A percentile compares a stretch with the other conserved stretches of the same genome.
phyloP scores from a whole-genome alignment of 2,888 invertebrate species.

The Tillus elongatus region DNA sequence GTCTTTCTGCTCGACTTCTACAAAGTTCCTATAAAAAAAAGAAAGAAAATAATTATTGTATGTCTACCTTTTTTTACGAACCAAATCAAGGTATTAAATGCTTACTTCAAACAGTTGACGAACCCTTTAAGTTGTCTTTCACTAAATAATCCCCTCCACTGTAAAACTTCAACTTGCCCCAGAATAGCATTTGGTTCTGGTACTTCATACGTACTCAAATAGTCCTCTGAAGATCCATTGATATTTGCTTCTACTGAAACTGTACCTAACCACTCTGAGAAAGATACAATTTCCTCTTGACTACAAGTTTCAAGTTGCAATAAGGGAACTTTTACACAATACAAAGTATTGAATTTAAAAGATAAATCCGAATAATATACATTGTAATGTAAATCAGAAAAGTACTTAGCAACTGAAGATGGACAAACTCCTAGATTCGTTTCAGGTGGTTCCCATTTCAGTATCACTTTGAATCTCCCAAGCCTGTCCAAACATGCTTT shows the following conservation, averaged over 20 bases:
- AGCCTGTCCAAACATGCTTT: slow-evolving; percentile 37
- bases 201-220: slow-evolving; percentile 38
- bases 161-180: slow-evolving; percentile 39
- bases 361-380: slow-evolving; percentile 42
- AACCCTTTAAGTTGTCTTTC: slow-evolving; percentile 34
- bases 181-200: slow-evolving; percentile 34
- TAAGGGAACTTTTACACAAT: slow-evolving; percentile 40
- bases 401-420: slow-evolving; percentile 52
- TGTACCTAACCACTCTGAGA: slow-evolving; percentile 51
- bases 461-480: slow-evolving; percentile 41
- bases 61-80: too few species aligned
- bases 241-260: slow-evolving; percentile 42
- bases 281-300: slow-evolving; percentile 31
- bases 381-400: slow-evolving; percentile 40
- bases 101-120: too few species aligned
- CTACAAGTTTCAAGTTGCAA: slow-evolving; percentile 23
- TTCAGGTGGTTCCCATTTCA: slow-evolving; percentile 48
- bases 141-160: slow-evolving; percentile 47
- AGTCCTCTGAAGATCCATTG: slow-evolving; percentile 32
- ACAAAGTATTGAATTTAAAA: slow-evolving; percentile 32
- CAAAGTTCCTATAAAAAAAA: too few species aligned
- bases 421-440: slow-evolving; percentile 44
- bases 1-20: slow-evolving; percentile 26
- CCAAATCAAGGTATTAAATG: too few species aligned
- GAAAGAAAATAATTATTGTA: too few species aligned